A percentile compares a stretch with the other conserved stretches of the same genome.
phyloP scores from a whole-genome alignment of 1,140 invertebrate genomes.

The Carcinoscorpius rotundicauda region DNA sequence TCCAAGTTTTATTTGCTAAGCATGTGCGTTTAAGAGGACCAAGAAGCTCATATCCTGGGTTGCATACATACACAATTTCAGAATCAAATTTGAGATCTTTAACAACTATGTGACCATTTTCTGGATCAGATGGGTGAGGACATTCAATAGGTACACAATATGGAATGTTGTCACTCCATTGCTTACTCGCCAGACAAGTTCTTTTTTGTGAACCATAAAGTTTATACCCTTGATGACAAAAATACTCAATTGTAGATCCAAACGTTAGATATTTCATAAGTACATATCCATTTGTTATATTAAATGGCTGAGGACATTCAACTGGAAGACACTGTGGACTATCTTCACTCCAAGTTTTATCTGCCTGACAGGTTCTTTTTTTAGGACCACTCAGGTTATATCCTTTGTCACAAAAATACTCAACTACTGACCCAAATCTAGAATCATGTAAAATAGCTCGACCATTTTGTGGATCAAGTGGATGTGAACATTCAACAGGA shows the following conservation, averaged over 20 bases:
- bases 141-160: conserved; percentile 27
- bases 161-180: conserved; percentile 61
- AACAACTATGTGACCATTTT: conserved; percentile 14
- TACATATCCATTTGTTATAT: conserved; percentile 60
- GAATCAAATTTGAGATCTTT: conserved; percentile 13
- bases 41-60: conserved; percentile 15
- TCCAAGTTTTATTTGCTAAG: conserved; percentile 12
- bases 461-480: conserved; percentile 9
- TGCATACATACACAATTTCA: conserved; percentile 14
- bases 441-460: not conserved
- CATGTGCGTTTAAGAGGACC: conserved; percentile 12
- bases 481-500: conserved; percentile 24
- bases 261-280: conserved; percentile 59
- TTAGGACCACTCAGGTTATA: conserved; percentile 49
- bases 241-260: conserved; percentile 62
- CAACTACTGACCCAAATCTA: conserved; percentile 45
- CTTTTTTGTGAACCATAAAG: conserved; percentile 51
- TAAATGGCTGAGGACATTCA: conserved; percentile 35
- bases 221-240: conserved; percentile 63
- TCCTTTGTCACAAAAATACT: conserved; percentile 68
- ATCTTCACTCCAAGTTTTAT: conserved; percentile 56
- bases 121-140: conserved; percentile 17
- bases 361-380: conserved; percentile 44
- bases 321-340: conserved; percentile 59
- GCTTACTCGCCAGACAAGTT: conserved; percentile 57